Percentiles rank a stretch among this genome's conserved stretches.
phyloP scores from a whole-genome alignment of 2,888 invertebrate species.

The Sinhomidia bicolor region DNA sequence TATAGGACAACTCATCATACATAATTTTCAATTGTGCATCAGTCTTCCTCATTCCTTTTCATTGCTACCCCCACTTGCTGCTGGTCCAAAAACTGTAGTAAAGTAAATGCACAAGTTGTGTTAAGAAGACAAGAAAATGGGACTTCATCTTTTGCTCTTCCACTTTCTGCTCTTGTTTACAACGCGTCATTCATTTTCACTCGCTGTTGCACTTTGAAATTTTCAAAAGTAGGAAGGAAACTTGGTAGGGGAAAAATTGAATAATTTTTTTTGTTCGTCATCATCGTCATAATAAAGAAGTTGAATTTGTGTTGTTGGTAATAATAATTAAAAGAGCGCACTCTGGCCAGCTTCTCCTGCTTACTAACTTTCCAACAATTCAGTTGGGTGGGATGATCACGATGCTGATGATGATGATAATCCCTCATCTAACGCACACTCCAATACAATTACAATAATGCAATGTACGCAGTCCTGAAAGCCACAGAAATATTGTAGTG shows the following conservation, averaged over 20 bases:
- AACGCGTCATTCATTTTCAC: constrained; percentile 65
- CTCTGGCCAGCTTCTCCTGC: neutral
- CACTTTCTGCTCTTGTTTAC: neutral
- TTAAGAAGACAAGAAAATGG: constrained; percentile 39
- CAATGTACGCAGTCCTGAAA: too few species aligned
- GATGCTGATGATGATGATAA: neutral
- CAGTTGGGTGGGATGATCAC: neutral
- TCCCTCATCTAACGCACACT: too few species aligned
- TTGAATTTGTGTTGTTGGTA: constrained; percentile 60
- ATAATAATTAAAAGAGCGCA: constrained; percentile 65
- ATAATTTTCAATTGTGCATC: constrained; percentile 59
- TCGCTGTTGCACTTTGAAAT: neutral
- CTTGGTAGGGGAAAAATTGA: neutral
- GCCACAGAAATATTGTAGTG: constrained; percentile 3
- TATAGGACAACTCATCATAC: neutral
- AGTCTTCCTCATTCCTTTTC: constrained; percentile 1
- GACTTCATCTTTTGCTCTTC: neutral
- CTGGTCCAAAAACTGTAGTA: too few species aligned
- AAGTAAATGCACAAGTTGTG: constrained; percentile 61
- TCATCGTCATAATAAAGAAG: constrained; percentile 36
- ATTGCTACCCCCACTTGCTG: too few species aligned
- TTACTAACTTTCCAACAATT: neutral
- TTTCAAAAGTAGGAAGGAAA: neutral
- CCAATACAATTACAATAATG: too few species aligned
- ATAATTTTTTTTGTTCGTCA: constrained; percentile 23